These are phyloP conservation scores for Tricholauxania praeusta DNA, from an alignment of 2,888 invertebrate genomes.

Conservation along the genomic window DNA sequence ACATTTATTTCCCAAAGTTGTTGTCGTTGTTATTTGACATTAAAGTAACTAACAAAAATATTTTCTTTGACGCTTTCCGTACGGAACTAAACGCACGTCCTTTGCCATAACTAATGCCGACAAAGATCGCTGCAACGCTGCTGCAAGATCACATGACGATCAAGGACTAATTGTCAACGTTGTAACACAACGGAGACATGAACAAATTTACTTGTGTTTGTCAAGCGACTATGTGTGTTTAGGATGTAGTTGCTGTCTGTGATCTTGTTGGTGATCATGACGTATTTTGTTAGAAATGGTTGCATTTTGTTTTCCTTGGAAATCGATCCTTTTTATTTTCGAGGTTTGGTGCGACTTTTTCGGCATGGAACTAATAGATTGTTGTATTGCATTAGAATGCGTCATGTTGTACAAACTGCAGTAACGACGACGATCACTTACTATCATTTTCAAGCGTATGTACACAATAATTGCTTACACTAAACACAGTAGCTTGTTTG, in stretches of 20 bases:
- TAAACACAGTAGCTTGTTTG: slow-evolving; percentile 66
- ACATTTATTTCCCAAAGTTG: slow-evolving; percentile 35
- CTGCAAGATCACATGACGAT: slow-evolving; percentile 25
- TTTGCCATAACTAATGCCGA: slow-evolving; percentile 36
- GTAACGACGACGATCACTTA: slow-evolving; percentile 12
- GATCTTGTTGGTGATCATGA: slow-evolving; percentile 22
- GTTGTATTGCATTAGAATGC: slow-evolving; percentile 42
- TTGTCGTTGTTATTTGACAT: slow-evolving; percentile 25
- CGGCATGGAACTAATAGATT: slow-evolving; percentile 3
- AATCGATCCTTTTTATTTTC: slow-evolving; percentile 51
- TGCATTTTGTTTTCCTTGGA: slow-evolving; percentile 47
- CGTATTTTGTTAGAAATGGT: slow-evolving; percentile 9
- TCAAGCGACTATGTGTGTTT: slow-evolving; percentile 40
- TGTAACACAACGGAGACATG: slow-evolving; percentile 13
- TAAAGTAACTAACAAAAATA: slow-evolving; percentile 40
- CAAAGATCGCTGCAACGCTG: slow-evolving; percentile 34
- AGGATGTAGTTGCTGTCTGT: slow-evolving; percentile 35
- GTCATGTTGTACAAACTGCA: slow-evolving; percentile 29
- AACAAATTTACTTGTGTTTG: background rate
- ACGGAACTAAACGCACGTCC: slow-evolving; percentile 20
- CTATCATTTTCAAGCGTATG: slow-evolving; percentile 6
- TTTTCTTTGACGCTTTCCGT: slow-evolving; percentile 47
- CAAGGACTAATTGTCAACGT: slow-evolving; percentile 49
- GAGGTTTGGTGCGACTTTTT: slow-evolving; percentile 48
- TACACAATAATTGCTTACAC: slow-evolving; percentile 31